Percentiles rank a stretch among this genome's conserved stretches.
These are phyloP conservation scores for Piezodorus guildinii DNA, from an alignment of 1,140 invertebrate species.

Conservation along the genomic window DNA sequence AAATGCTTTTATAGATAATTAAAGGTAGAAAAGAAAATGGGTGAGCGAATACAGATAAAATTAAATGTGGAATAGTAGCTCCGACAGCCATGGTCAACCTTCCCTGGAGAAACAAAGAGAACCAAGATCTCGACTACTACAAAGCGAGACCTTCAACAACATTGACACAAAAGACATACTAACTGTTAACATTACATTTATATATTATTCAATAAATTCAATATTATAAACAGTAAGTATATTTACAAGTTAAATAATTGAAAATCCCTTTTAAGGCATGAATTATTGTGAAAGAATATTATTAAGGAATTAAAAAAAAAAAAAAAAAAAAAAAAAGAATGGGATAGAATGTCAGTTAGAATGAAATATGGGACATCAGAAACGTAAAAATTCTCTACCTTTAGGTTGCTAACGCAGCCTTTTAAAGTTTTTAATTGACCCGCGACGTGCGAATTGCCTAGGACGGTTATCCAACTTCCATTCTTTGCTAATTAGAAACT, in stretches of 20 bases:
- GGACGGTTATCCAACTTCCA: conserved; percentile 8
- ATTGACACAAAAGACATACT: conserved; percentile 11
- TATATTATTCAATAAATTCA: background rate
- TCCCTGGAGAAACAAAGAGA: conserved; percentile 5
- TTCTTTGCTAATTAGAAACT: conserved; percentile 1
- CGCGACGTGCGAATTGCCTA: conserved; percentile 6
- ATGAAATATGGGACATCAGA: conserved; percentile 1
- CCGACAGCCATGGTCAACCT: background rate
- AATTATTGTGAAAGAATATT: background rate
- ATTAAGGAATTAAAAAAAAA: too few relatives aligned
- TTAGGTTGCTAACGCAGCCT: background rate
- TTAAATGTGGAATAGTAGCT: background rate
- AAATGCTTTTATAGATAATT: too few relatives aligned
- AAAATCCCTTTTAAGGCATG: conserved; percentile 1
- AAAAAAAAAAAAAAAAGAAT: too few relatives aligned
- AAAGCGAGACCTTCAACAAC: background rate
- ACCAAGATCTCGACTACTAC: background rate
- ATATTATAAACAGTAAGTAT: conserved; percentile 7
- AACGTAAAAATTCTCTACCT: background rate
- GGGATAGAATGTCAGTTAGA: background rate
- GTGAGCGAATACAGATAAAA: too few relatives aligned
- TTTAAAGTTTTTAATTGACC: conserved; percentile 3
- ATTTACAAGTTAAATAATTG: conserved; percentile 11
- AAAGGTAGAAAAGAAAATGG: too few relatives aligned
- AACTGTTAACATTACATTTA: conserved; percentile 11